Base-by-base conservation (phyloP, 1,140 invertebrate species). In the Bacillus rossius region DNA sequence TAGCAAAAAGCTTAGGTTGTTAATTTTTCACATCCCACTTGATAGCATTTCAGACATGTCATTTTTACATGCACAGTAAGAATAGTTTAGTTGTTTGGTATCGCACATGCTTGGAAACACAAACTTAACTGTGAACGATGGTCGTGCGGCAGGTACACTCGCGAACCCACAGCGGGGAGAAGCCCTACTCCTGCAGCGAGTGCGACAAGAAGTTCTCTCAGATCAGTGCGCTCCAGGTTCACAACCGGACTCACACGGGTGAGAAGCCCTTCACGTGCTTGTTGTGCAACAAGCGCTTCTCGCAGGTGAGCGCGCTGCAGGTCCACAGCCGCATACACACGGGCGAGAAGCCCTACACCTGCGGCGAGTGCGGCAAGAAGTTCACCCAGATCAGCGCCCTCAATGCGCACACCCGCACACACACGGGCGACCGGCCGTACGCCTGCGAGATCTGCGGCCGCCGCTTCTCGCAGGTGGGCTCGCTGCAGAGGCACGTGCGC, bases 181-280 rank as follows among this genome's bases (percentile, higher is more conserved):
- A 40, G 25, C 20, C 40, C 8, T 54, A 54, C 10, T 23, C n/a
- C 13, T 54, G 52, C 22, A 34, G 41, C 14, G 52, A 54, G 23
- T 54, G 52, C 20, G 40, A 37, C 14, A 54, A 40, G 41, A 13
- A 22, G 3, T 54, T 54, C 17, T 22, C 34, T 34, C 34, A 42
- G 22, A 54, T 25, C 8, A 54, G 34, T 54, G 37, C 37, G 19
- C n/a, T 54, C 5, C 37, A 23, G 41, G 40, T 22, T 0, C 52
- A 54, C 22, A 42, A 62, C 42, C 60, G 69, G 14, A 67, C 64
- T 19, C 71, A 72, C 55, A 66, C 68, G 10, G 25, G 34, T 22
- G 79, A 79, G 61, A 66, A 77, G 48, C 79, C 79, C 8, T 80
- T 76, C 63, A 70, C 70, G 52, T 81, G 80, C 63, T n/a, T 29